Base-by-base conservation (phyloP, 64 coral and sea anemone genomes). In the Porites lutea region DNA sequence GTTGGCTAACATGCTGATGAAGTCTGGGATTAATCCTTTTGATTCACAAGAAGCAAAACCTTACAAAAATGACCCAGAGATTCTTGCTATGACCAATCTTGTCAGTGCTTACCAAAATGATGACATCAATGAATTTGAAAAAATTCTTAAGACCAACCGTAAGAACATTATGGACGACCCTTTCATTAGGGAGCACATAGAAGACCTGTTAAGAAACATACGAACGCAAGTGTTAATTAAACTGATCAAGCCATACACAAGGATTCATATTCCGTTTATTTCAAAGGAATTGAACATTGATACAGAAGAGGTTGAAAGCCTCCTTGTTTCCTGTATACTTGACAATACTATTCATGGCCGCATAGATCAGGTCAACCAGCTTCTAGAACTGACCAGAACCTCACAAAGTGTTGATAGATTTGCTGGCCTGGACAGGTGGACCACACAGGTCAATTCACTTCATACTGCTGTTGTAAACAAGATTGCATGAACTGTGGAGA, bases 141-240 rank as follows among this genome's bases (percentile, higher is more conserved):
- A 96, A 54, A 99, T 99, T 87, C 72, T 99, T 15, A 96, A 96
- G 94, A 99, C 88, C n/a, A 99, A 99, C 91, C 93, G 97, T 50
- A 96, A 95, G 90, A 99, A 99, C 71, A 99, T 99, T 69, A 99
- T 99, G 97, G 97, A 99, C 86, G 97, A 99, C 23, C 97, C 90
- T 20, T 99, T 99, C 59, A 99, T 99, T 45, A 87, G 97, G 52
- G 97, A 99, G 75, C 97, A 99, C 77, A 99, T 99, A 57, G 97
- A 99, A 93, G 97, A 99, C 93, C 84, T 99, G 48, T 90, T 99
- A 71, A 82, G 97, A 66, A 99, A 99, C 83, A 99, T 99, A 46
- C 74, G 97, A 71, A 99, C 97, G 15, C 97, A 99, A 88, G 97
- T 99, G 7, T 65, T 99, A 20, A 99, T 99, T 27, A 99, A 99